phyloP scores from a whole-genome alignment of 2,113 vertebrate species.

The Tetraodon nigroviridis region DNA sequence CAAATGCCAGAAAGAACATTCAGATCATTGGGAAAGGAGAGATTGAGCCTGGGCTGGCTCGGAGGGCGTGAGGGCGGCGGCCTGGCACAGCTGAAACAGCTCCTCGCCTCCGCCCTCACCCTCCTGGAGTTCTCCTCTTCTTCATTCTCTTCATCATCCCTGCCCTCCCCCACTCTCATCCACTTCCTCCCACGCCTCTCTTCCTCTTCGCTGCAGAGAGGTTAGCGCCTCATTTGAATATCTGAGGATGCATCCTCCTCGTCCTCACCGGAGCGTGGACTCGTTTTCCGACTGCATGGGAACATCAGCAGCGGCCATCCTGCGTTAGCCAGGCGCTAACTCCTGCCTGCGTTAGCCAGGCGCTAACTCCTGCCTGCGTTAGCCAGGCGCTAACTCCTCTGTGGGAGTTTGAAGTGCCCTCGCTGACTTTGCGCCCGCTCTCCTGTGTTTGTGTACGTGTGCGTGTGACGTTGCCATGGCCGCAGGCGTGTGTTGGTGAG shows the following conservation, averaged over 20 bases:
- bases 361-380: constrained; percentile 45
- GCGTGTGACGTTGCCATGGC: constrained; percentile 19
- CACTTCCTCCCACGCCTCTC: constrained; percentile 37
- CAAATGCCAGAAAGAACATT: too few relatives aligned
- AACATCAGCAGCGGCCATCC: constrained; percentile 60
- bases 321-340: constrained; percentile 42
- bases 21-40: too few relatives aligned
- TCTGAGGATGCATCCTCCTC: constrained; percentile 41
- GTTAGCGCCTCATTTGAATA: constrained; percentile 58
- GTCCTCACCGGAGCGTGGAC: constrained; percentile 44
- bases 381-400: constrained; percentile 37
- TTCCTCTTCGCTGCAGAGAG: constrained; percentile 16
- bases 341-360: constrained; percentile 41
- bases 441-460: constrained; percentile 26
- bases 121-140: constrained; percentile 29
- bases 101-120: constrained; percentile 24
- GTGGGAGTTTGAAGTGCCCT: constrained; percentile 13
- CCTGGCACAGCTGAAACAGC: constrained; percentile 72
- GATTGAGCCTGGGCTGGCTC: too few relatives aligned
- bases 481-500: constrained; percentile 8
- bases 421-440: constrained; percentile 51
- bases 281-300: constrained; percentile 47
- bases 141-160: constrained; percentile 6
- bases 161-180: background rate
- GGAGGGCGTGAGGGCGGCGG: constrained; percentile 65